Percentiles rank a stretch among this genome's conserved stretches.
Conservation (phyloP, 2,888 invertebrate genomes). For the Phyllotreta striolata region DNA sequence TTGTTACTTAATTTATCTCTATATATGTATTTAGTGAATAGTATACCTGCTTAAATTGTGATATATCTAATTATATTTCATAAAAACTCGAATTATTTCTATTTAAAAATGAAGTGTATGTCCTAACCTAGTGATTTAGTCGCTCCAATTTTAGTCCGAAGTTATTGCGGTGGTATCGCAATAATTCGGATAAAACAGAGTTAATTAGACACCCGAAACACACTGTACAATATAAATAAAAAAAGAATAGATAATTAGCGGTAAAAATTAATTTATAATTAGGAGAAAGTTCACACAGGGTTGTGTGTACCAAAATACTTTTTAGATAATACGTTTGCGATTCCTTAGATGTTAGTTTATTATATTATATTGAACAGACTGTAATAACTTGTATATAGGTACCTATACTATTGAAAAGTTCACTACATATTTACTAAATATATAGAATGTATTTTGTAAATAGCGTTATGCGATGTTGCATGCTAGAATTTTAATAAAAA, state of each 20-base stretch:
- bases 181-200: background rate
- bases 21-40: slow-evolving; percentile 49
- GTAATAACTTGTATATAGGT: slow-evolving; percentile 53
- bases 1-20: slow-evolving; percentile 52
- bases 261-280: slow-evolving; percentile 41
- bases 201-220: background rate
- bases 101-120: slow-evolving; percentile 5
- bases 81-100: slow-evolving; percentile 33
- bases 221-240: slow-evolving; percentile 20
- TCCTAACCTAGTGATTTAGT: too few species aligned
- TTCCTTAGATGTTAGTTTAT: slow-evolving; percentile 42
- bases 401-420: slow-evolving; percentile 52
- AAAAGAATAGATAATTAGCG: slow-evolving; percentile 23
- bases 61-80: slow-evolving; percentile 46
- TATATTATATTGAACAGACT: slow-evolving; percentile 50
- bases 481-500: slow-evolving; percentile 58
- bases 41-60: slow-evolving; percentile 60
- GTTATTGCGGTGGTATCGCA: too few species aligned
- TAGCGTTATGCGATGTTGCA: slow-evolving; percentile 57
- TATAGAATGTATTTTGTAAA: slow-evolving; percentile 55
- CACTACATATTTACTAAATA: slow-evolving; percentile 51
- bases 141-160: too few species aligned
- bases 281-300: slow-evolving; percentile 39
- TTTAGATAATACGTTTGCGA: slow-evolving; percentile 43
- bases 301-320: slow-evolving; percentile 43